Conservation (phyloP, 2,797 vertebrate species). For the Tadarida brasiliensis region DNA sequence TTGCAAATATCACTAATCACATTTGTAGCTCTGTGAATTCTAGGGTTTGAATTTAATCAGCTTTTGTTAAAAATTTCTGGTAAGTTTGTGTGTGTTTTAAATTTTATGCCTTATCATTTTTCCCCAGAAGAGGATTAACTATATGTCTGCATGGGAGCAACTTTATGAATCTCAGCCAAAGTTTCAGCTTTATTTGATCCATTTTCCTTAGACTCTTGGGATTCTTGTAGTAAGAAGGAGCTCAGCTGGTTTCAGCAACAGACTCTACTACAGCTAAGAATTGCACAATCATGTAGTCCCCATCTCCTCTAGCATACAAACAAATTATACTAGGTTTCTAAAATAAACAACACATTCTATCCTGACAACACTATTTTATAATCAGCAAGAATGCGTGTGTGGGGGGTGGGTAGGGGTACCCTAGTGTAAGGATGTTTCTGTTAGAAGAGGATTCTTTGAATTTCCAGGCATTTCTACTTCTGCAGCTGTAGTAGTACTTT, state of each 20-base stretch:
- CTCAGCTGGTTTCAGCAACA: not conserved
- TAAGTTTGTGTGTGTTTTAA: not conserved
- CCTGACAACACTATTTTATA: not conserved
- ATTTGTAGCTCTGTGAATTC: conserved; percentile 14
- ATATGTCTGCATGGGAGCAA: not conserved
- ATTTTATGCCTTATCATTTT: not conserved
- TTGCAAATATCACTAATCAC: conserved; percentile 37
- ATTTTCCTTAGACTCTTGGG: conserved; percentile 13
- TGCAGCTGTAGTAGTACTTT: not conserved
- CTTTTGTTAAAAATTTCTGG: not conserved
- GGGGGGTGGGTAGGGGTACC: not conserved
- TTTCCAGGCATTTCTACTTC: not conserved
- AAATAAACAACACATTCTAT: not conserved
- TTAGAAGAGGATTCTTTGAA: conserved; percentile 26
- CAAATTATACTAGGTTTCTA: conserved; percentile 10
- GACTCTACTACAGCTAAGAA: not conserved
- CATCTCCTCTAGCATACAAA: not conserved
- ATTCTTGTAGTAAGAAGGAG: conserved; percentile 35
- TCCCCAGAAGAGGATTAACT: not conserved
- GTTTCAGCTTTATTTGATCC: conserved; percentile 19
- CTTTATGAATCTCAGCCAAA: not conserved
- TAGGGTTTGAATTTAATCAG: conserved; percentile 45
- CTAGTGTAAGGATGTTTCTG: conserved; percentile 25
- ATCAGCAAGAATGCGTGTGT: not conserved
- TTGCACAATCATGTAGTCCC: not conserved